Base-by-base conservation (phyloP, 2,797 vertebrate species). In the Rhabdomys pumilio region DNA sequence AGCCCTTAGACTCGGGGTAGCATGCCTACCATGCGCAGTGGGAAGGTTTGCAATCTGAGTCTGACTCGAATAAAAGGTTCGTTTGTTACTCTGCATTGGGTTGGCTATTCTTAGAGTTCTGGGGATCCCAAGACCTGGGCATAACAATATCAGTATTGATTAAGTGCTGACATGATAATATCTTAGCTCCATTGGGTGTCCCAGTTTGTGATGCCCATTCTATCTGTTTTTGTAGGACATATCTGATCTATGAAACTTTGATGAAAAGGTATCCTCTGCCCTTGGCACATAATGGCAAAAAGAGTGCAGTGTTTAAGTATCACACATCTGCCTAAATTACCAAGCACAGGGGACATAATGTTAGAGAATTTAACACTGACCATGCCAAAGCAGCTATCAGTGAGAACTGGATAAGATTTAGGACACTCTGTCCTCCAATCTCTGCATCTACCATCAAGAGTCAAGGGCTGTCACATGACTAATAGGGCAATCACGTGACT, bases 91-190 rank as follows among this genome's bases (percentile, higher is more conserved):
- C 29, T 29, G 26, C 61, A 29, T 63, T 1, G 1, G 26, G 61
- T 63, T 63, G 11, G 11, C 26, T 12, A 29, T 63, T 63, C 61
- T 63, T 63, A 13, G 61, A 63, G 61, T 63, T 63, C 61, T 63
- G 61, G 61, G 61, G 13, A 63, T 63, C 11, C 24, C 0, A 0
- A 63, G 61, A 63, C 26, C 61, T 29, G 11, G 61, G 26, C 26
- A 63, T 63, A 63, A 63, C 61, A 63, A 29, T 50, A 57, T 95
- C 53, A 67, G 41, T 92, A 50, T 38, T 47, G 61, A 86, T 44
- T 77, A 93, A 89, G 93, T 88, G 19, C 92, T 96, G 50, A 86
- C 55, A 63, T 79, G 75, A 13, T 75, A 72, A 29, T 85, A 85
- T 89, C 90, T 89, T 90, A 50, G 61, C 65, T 73, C 50, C n/a